Base-by-base conservation (phyloP, 2,888 invertebrate species). In the Eristalis intricaria region DNA sequence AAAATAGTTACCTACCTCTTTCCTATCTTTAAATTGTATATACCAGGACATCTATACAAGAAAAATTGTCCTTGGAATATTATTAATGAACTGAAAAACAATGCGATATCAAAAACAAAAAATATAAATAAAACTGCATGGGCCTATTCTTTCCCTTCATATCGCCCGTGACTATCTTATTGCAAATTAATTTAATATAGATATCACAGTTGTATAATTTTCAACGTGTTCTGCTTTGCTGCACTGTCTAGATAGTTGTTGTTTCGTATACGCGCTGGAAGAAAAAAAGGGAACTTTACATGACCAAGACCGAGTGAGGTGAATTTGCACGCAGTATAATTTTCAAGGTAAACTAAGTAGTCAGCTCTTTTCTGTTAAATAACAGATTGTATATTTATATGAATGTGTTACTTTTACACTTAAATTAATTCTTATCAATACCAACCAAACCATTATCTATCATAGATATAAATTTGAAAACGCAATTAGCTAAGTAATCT, bases 161-260 rank as follows among this genome's bases (percentile, higher is more conserved):
- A 40, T 64, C 32, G 56, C 56, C 29, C 38, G 65, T 65, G 65
- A 56, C 64, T 50, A 58, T 29, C 40, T 11, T 38, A n/a, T 23
- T 71, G 43, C 15, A 73, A 79, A 60, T 73, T 60, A 43, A 66
- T 66, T 73, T 79, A 79, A 73, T n/a, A n/a, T n/a, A n/a, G 61
- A 79, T 66, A 73, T 38, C 38, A 38, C 38, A 13, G 13, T 38
- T 38, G 11, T 38, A 38, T 73, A n/a, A 43, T 23, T 32, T 66
- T 73, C 56, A 40, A 32, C 35, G 43, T 43, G 79, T 79, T 71
- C 66, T 61, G 71, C 43, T 71, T 71, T 66, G 66, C 26, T 75
- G 56, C 65, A 23, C 58, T 19, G 26, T 38, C 56, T 65, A 23
- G 29, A 32, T 43, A 60, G 65, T 65, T 22, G 35, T 19, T 40